phyloP scores from a whole-genome alignment of 1,140 invertebrate genomes.

The Calephelis nemesis region DNA sequence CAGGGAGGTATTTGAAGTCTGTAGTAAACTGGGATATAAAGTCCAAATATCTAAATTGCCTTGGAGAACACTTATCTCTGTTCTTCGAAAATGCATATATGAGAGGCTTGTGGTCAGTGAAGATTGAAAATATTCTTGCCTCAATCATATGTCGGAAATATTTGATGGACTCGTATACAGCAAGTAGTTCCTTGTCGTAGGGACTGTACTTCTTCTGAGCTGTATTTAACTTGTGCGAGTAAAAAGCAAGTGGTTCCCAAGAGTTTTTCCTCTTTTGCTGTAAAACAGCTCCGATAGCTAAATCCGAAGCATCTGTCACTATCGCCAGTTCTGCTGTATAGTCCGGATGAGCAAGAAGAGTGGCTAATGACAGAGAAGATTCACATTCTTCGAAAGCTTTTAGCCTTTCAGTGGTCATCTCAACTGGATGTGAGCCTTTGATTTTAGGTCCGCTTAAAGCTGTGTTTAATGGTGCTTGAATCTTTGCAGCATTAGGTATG shows the following conservation, averaged over 20 bases:
- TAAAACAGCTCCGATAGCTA: constrained; percentile 18
- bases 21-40: constrained; percentile 60
- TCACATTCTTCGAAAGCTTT: constrained; percentile 18
- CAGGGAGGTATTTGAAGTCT: constrained; percentile 48
- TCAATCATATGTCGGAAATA: constrained; percentile 28
- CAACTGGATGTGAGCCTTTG: constrained; percentile 13
- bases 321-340: constrained; percentile 17
- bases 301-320: constrained; percentile 19
- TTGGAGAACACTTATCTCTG: constrained; percentile 39
- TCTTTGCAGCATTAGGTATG: constrained; percentile 28
- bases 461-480: constrained; percentile 27
- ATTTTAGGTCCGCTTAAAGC: neutral
- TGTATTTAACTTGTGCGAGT: constrained; percentile 9
- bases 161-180: constrained; percentile 19
- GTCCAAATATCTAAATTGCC: constrained; percentile 46
- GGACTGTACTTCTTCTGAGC: constrained; percentile 24
- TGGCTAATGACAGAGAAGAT: neutral
- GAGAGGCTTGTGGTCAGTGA: constrained; percentile 25
- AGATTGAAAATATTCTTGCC: constrained; percentile 21
- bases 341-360: constrained; percentile 21
- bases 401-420: constrained; percentile 11
- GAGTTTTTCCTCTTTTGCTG: too few species aligned
- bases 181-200: constrained; percentile 20
- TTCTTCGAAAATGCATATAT: constrained; percentile 10
- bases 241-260: constrained; percentile 22